Evolutionary conservation across 2,113 vertebrate species (phyloP).

Genomic region (Dromiciops gliroides): DNA sequence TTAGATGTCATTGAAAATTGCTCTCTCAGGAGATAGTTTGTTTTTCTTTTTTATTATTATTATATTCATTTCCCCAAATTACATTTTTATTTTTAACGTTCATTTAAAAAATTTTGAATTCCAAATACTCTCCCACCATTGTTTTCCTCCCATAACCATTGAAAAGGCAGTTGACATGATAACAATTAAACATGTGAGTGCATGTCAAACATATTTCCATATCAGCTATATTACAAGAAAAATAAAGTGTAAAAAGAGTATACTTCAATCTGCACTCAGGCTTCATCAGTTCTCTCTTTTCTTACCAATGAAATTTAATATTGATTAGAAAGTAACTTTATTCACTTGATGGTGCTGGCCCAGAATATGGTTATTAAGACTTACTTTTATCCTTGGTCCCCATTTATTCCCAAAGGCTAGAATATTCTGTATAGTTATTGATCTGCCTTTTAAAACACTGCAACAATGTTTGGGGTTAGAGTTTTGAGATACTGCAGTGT

Average conservation of each 20-base stretch:
- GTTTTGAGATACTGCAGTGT: slow-evolving; percentile 16
- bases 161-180: not conserved
- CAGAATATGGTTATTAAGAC: slow-evolving; percentile 40
- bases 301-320: slow-evolving; percentile 41
- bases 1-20: not conserved
- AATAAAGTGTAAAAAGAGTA: not conserved
- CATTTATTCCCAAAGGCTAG: slow-evolving; percentile 42
- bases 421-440: slow-evolving; percentile 66
- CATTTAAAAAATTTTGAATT: not conserved
- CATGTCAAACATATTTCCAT: not conserved
- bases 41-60: not conserved
- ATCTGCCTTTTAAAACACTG: slow-evolving; percentile 50
- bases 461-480: slow-evolving; percentile 52
- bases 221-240: not conserved
- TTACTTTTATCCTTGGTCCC: slow-evolving; percentile 32
- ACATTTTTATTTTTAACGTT: not conserved
- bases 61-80: not conserved
- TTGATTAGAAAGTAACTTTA: slow-evolving; percentile 59
- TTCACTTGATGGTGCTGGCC: not conserved
- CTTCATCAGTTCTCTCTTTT: not conserved
- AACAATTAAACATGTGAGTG: not conserved
- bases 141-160: not conserved
- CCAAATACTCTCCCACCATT: not conserved
- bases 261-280: not conserved
- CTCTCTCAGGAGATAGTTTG: not conserved